phyloP scores from a whole-genome alignment of 2,113 vertebrate species.

The Marmota monax region DNA sequence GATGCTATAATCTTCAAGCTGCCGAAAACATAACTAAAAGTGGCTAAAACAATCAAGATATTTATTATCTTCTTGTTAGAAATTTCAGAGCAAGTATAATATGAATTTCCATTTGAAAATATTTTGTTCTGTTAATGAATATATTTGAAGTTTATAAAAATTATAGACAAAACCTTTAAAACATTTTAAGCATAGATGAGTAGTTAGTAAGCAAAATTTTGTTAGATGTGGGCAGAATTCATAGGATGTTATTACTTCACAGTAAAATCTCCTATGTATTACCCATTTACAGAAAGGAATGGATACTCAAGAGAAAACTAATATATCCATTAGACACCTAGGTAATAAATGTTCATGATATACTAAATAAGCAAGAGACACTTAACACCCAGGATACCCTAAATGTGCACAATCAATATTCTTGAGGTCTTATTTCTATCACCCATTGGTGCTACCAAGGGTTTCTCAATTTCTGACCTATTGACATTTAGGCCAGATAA shows the following conservation, averaged over 20 bases:
- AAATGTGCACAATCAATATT: not conserved
- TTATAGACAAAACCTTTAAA: not conserved
- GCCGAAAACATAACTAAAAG: conserved; percentile 21
- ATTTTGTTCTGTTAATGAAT: not conserved
- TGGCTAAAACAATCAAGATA: not conserved
- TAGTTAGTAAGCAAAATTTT: not conserved
- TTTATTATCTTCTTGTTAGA: not conserved
- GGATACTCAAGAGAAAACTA: not conserved
- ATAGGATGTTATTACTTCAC: not conserved
- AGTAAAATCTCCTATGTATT: not conserved
- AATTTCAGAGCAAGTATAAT: not conserved
- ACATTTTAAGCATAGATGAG: not conserved
- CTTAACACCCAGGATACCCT: conserved; percentile 3
- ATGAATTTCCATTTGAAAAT: conserved; percentile 26
- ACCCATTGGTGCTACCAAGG: not conserved
- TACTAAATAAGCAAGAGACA: not conserved
- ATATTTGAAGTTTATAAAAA: not conserved
- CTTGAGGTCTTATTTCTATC: not conserved
- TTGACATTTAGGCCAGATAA: not conserved
- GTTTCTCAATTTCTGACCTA: not conserved
- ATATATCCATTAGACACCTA: not conserved
- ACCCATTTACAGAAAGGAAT: not conserved
- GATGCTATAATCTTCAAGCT: not conserved
- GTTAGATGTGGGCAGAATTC: not conserved
- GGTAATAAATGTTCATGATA: not conserved